A percentile compares a stretch with the other conserved stretches of the same genome.
phyloP scores from a whole-genome alignment of 1,140 invertebrate genomes.

The Solenopsis fugax region DNA sequence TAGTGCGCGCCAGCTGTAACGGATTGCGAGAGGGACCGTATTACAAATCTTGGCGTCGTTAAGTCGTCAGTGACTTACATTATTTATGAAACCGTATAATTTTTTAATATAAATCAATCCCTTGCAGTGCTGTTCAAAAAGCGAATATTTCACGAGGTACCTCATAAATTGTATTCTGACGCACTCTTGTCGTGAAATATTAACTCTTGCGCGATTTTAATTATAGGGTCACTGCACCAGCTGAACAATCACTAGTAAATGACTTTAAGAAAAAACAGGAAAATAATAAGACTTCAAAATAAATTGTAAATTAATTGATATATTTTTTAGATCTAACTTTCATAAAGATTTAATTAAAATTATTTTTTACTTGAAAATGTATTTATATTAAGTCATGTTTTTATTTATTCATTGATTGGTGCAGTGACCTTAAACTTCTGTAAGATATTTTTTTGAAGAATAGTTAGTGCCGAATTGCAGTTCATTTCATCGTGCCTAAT shows the following conservation, averaged over 20 bases:
- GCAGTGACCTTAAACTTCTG: background rate
- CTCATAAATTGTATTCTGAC: slow-evolving; percentile 19
- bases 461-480: background rate
- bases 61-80: slow-evolving; percentile 3
- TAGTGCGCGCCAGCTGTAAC: slow-evolving; percentile 24
- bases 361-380: too few relatives aligned
- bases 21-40: slow-evolving; percentile 1
- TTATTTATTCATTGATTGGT: too few relatives aligned
- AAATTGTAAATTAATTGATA: too few relatives aligned
- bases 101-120: background rate
- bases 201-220: background rate
- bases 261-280: too few relatives aligned
- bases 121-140: background rate
- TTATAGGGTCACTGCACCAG: too few relatives aligned
- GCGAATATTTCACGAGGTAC: background rate
- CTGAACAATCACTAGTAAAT: too few relatives aligned
- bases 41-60: slow-evolving; percentile 1
- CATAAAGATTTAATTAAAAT: too few relatives aligned
- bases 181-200: background rate
- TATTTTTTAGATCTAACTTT: too few relatives aligned
- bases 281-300: too few relatives aligned
- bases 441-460: background rate
- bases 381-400: too few relatives aligned
- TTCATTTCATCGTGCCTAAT: background rate
- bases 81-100: slow-evolving; percentile 22